These are phyloP conservation scores for Mustelus asterias DNA, from an alignment of 2,113 vertebrate genomes.

Conservation along the genomic window DNA sequence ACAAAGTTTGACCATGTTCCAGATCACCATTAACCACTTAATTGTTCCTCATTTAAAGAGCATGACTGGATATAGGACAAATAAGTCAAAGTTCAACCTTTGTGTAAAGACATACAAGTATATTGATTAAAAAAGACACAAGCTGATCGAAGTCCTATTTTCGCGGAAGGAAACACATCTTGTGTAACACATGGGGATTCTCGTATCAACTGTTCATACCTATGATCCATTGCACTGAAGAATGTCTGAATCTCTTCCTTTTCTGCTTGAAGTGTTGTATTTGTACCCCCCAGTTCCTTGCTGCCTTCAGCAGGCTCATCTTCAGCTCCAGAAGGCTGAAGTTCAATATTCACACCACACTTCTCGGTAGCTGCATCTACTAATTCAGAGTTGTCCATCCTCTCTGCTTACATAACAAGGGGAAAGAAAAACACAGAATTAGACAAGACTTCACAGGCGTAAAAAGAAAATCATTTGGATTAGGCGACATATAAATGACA, in stretches of 20 bases:
- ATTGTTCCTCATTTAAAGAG: neutral
- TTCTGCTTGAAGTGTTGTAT: slow-evolving; percentile 43
- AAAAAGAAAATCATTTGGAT: neutral
- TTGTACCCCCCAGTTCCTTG: slow-evolving; percentile 38
- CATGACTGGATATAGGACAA: neutral
- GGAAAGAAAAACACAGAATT: neutral
- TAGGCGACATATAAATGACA: neutral
- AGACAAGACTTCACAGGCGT: neutral
- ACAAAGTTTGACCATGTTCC: neutral
- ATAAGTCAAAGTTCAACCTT: neutral
- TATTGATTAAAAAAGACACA: neutral
- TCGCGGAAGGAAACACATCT: neutral
- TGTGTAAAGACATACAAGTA: neutral
- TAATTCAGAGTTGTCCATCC: slow-evolving; percentile 1
- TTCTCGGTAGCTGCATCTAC: neutral
- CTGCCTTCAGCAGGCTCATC: neutral
- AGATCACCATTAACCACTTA: neutral
- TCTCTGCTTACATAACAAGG: slow-evolving; percentile 1
- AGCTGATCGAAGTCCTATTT: neutral
- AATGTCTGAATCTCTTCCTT: slow-evolving; percentile 74
- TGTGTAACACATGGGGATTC: neutral
- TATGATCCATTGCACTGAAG: slow-evolving; percentile 94
- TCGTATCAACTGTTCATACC: slow-evolving; percentile 62
- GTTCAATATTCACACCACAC: slow-evolving; percentile 22
- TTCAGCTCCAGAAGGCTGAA: slow-evolving; percentile 24